These are phyloP conservation scores for Amphipyra tragopoginis DNA, from an alignment of 2,888 invertebrate species.

Conservation along the genomic window DNA sequence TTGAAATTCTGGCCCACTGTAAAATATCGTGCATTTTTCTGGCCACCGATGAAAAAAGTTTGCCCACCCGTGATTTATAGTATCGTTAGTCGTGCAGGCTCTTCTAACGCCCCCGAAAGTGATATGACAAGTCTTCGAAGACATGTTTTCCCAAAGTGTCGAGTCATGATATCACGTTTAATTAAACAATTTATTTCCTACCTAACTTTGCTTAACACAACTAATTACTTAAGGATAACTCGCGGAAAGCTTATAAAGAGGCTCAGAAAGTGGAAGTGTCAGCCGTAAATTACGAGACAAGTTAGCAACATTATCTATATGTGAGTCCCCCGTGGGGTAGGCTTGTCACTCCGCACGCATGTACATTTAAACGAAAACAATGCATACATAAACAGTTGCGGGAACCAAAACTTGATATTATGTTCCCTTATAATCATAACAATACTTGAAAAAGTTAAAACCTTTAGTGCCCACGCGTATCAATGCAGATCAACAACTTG, in stretches of 20 bases:
- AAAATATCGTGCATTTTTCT: too few species aligned
- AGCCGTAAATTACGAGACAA: slow-evolving; percentile 56
- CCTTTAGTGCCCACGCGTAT: not conserved
- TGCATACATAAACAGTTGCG: slow-evolving; percentile 38
- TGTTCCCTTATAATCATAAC: slow-evolving; percentile 34
- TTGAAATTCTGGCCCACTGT: too few species aligned
- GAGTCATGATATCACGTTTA: slow-evolving; percentile 43
- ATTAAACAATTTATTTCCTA: slow-evolving; percentile 53
- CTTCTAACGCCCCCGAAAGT: not conserved
- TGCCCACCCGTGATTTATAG: too few species aligned
- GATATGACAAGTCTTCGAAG: slow-evolving; percentile 6
- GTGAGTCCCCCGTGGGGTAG: slow-evolving; percentile 28
- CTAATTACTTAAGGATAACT: slow-evolving; percentile 61
- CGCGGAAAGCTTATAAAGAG: slow-evolving; percentile 53
- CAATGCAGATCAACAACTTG: slow-evolving; percentile 6
- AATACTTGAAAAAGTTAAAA: slow-evolving; percentile 21
- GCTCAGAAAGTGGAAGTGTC: slow-evolving; percentile 53
- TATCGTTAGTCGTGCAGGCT: not conserved
- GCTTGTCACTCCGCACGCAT: slow-evolving; percentile 35
- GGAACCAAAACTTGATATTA: slow-evolving; percentile 23
- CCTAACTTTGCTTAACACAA: slow-evolving; percentile 52
- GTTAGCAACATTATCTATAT: slow-evolving; percentile 59
- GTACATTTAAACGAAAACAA: slow-evolving; percentile 47
- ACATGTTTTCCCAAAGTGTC: slow-evolving; percentile 29
- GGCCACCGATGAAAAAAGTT: too few species aligned